Evolutionary conservation across 2,888 invertebrate genomes (phyloP).

Genomic region (Apoda limacodes): DNA sequence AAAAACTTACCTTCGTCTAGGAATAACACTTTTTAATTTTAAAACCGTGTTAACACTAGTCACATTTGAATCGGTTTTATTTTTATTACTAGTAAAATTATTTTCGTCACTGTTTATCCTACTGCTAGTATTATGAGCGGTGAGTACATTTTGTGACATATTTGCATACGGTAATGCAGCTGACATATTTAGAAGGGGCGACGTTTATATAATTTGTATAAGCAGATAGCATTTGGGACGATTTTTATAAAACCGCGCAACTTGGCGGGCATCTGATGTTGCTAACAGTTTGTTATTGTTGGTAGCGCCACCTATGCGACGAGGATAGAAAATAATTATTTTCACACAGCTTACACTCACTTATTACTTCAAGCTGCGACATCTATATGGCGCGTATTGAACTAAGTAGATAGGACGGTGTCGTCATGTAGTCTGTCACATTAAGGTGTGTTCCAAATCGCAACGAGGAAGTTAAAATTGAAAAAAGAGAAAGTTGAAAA

Average conservation of each 20-base stretch:
- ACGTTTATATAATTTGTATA: constrained; percentile 63
- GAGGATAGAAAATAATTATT: too few relatives aligned
- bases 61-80: constrained; percentile 27
- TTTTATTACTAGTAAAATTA: constrained; percentile 41
- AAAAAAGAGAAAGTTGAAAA: too few relatives aligned
- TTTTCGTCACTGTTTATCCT: constrained; percentile 31
- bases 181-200: constrained; percentile 54
- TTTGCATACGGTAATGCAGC: constrained; percentile 23
- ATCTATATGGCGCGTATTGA: too few relatives aligned
- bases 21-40: constrained; percentile 63
- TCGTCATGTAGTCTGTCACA: too few relatives aligned
- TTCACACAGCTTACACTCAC: too few relatives aligned
- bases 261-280: constrained; percentile 57
- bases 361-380: too few relatives aligned
- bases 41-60: constrained; percentile 37
- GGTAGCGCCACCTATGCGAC: too few relatives aligned
- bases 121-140: constrained; percentile 22
- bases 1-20: constrained; percentile 51
- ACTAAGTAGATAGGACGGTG: too few relatives aligned
- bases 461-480: too few relatives aligned
- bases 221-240: constrained; percentile 46
- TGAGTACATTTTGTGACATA: constrained; percentile 3
- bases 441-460: too few relatives aligned
- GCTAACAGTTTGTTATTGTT: too few relatives aligned
- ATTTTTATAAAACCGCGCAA: constrained; percentile 67